These are phyloP conservation scores for Hylyphantes graminicola DNA, from an alignment of 1,140 invertebrate species.

Conservation along the genomic window DNA sequence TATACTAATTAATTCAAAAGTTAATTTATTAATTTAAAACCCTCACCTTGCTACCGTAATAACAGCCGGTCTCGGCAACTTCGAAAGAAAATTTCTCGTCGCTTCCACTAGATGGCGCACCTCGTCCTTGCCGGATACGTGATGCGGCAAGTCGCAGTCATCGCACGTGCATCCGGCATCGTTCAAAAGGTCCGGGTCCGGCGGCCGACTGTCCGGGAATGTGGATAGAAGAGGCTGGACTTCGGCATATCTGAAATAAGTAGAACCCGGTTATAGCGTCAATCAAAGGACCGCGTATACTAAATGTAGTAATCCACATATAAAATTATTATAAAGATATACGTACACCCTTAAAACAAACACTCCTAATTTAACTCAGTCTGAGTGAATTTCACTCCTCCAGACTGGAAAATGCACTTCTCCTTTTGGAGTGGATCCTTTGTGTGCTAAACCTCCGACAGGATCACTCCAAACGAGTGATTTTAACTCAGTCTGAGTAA, in stretches of 20 bases:
- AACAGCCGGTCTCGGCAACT: slow-evolving; percentile 77
- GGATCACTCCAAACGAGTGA: too few relatives aligned
- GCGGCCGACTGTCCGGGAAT: slow-evolving; percentile 38
- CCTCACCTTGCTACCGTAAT: slow-evolving; percentile 78
- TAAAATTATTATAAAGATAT: too few relatives aligned
- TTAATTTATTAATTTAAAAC: not conserved
- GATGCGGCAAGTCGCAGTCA: slow-evolving; percentile 79
- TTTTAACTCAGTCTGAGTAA: too few relatives aligned
- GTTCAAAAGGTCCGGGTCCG: slow-evolving; percentile 81
- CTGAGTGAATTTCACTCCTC: too few relatives aligned
- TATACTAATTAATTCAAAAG: not conserved
- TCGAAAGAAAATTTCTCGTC: slow-evolving; percentile 74
- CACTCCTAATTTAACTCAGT: too few relatives aligned
- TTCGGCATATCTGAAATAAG: not conserved
- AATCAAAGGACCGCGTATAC: too few relatives aligned
- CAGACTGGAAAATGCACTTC: too few relatives aligned
- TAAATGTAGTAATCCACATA: too few relatives aligned
- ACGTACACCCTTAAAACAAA: too few relatives aligned
- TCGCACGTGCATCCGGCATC: slow-evolving; percentile 89
- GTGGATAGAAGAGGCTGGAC: slow-evolving; percentile 27
- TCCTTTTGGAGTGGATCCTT: too few relatives aligned
- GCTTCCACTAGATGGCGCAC: slow-evolving; percentile 74
- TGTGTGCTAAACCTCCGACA: too few relatives aligned
- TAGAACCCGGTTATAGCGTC: too few relatives aligned
- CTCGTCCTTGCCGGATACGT: slow-evolving; percentile 78